A percentile compares a stretch with the other conserved stretches of the same genome.
These are phyloP conservation scores for Lepidurus apus DNA, from an alignment of 1,140 invertebrate species.

Conservation along the genomic window DNA sequence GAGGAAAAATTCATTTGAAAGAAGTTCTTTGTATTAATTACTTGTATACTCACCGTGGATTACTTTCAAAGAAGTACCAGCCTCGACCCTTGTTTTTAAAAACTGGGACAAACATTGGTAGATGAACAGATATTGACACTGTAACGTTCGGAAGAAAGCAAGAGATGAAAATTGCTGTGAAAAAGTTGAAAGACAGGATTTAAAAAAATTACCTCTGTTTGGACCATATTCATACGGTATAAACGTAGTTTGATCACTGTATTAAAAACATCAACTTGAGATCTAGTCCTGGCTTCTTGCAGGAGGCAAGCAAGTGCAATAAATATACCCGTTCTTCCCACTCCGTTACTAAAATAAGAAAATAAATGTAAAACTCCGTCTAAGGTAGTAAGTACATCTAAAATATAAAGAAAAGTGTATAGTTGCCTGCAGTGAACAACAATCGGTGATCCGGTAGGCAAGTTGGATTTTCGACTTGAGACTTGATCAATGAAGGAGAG, in stretches of 20 bases:
- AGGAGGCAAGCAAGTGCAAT: slow-evolving; percentile 91
- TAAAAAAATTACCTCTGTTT: slow-evolving; percentile 50
- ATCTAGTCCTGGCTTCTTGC: slow-evolving; percentile 47
- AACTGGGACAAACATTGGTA: slow-evolving; percentile 42
- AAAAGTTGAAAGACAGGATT: background rate
- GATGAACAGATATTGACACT: slow-evolving; percentile 54
- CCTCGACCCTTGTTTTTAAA: background rate
- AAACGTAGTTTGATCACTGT: slow-evolving; percentile 45
- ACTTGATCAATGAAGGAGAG: slow-evolving; percentile 89
- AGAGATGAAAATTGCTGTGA: background rate
- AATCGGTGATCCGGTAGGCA: slow-evolving; percentile 61
- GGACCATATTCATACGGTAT: slow-evolving; percentile 49
- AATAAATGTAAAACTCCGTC: background rate
- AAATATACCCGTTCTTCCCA: slow-evolving; percentile 50
- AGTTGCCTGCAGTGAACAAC: slow-evolving; percentile 85
- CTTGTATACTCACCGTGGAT: too few relatives aligned
- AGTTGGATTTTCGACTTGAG: slow-evolving; percentile 57
- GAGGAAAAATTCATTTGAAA: too few relatives aligned
- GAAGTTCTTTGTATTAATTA: too few relatives aligned
- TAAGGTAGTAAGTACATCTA: background rate
- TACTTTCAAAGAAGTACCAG: background rate
- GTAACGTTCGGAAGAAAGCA: slow-evolving; percentile 34
- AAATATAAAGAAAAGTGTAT: background rate
- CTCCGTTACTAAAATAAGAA: slow-evolving; percentile 52
- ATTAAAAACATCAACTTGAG: slow-evolving; percentile 44